phyloP scores from a whole-genome alignment of 2,113 vertebrate genomes.

The Notarius quadriscutis region DNA sequence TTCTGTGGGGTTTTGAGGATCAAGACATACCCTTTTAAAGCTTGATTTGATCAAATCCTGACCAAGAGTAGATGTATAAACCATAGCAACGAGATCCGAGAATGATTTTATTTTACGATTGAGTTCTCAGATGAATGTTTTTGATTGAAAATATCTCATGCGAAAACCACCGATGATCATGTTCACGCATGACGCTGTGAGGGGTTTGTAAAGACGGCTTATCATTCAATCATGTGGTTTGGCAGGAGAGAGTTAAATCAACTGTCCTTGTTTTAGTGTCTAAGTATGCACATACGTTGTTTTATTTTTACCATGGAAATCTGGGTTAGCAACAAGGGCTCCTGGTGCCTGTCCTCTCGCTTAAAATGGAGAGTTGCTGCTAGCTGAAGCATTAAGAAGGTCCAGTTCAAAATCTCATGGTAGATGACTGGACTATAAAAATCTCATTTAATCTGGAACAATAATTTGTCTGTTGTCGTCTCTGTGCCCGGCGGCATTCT shows the following conservation, averaged over 20 bases:
- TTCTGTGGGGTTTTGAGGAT: background rate
- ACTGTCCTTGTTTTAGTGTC: conserved; percentile 71
- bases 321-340: conserved; percentile 65
- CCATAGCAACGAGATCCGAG: background rate
- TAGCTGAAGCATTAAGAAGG: conserved; percentile 28
- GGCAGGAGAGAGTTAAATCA: conserved; percentile 71
- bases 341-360: conserved; percentile 61
- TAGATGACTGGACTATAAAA: conserved; percentile 20
- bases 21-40: background rate
- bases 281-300: conserved; percentile 72
- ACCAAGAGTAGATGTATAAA: background rate
- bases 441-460: background rate
- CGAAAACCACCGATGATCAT: background rate
- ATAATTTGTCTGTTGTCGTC: background rate
- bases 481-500: conserved; percentile 12
- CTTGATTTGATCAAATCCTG: background rate
- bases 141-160: background rate
- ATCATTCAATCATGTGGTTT: conserved; percentile 53
- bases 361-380: conserved; percentile 27
- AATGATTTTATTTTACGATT: background rate
- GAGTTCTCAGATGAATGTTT: background rate
- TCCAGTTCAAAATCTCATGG: conserved; percentile 19
- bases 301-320: conserved; percentile 70
- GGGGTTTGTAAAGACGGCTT: conserved; percentile 56
- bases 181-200: background rate